These are phyloP conservation scores for Dipodomys merriami DNA, from an alignment of 2,113 vertebrate species.

Conservation along the genomic window DNA sequence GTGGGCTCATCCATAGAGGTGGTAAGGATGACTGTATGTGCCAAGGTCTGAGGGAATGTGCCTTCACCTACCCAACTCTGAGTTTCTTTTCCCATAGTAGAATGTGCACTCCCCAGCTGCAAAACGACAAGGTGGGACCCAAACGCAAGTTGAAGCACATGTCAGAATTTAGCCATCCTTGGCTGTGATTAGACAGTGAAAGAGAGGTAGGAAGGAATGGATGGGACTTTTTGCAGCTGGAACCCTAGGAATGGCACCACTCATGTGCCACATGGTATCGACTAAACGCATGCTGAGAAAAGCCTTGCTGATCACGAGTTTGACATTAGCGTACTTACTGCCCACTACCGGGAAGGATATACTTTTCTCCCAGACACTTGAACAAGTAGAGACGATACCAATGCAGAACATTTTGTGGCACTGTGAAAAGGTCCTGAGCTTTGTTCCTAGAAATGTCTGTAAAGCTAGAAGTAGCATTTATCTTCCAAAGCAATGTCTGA, in stretches of 20 bases:
- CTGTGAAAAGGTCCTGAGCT: background rate
- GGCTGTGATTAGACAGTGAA: background rate
- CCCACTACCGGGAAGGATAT: background rate
- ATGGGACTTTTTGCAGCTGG: rapidly evolving
- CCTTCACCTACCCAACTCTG: background rate
- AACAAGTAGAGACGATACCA: background rate
- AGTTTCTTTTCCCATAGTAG: background rate
- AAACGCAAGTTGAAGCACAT: rapidly evolving
- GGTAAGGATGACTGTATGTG: background rate
- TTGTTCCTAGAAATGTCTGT: background rate
- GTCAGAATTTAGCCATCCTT: rapidly evolving
- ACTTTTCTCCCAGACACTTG: background rate
- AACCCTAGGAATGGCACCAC: background rate
- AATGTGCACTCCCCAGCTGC: background rate
- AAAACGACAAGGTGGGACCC: background rate
- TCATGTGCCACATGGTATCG: background rate
- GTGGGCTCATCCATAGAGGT: rapidly evolving
- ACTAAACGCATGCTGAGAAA: conserved; percentile 11
- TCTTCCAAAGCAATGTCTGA: background rate
- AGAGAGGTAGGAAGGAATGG: background rate
- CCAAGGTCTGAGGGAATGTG: background rate
- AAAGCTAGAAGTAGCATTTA: background rate
- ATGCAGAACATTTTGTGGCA: background rate
- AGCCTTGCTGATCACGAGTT: background rate
- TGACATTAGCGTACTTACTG: background rate